These are phyloP conservation scores for Aeoliscus strigatus DNA, from an alignment of 2,797 vertebrate species.

Conservation along the genomic window DNA sequence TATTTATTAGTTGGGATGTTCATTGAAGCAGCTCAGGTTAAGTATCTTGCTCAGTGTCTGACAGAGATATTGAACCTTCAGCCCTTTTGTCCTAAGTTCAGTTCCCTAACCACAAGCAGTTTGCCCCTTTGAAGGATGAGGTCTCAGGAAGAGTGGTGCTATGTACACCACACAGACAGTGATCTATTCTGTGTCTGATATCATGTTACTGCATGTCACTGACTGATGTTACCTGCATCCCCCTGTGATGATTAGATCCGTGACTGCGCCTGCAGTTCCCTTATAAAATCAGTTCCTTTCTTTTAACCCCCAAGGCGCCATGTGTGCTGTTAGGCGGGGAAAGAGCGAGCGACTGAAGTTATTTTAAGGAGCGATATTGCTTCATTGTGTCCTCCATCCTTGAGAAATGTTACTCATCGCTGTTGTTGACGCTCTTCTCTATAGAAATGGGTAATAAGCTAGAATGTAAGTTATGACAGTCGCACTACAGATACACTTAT, in stretches of 20 bases:
- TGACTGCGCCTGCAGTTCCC: constrained; percentile 66
- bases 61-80: constrained; percentile 75
- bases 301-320: constrained; percentile 52
- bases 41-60: constrained; percentile 75
- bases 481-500: constrained; percentile 54
- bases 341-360: constrained; percentile 41
- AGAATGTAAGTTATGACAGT: constrained; percentile 62
- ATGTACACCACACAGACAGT: constrained; percentile 69
- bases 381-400: constrained; percentile 45
- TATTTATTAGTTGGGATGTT: constrained; percentile 78
- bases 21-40: constrained; percentile 76
- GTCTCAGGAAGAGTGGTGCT: constrained; percentile 68
- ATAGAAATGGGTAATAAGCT: constrained; percentile 59
- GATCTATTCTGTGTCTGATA: constrained; percentile 73
- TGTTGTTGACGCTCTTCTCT: constrained; percentile 55
- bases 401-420: constrained; percentile 69
- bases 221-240: constrained; percentile 73
- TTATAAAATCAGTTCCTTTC: constrained; percentile 69
- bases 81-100: constrained; percentile 77
- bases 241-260: constrained; percentile 71
- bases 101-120: constrained; percentile 78
- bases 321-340: constrained; percentile 17
- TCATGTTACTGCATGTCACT: constrained; percentile 76
- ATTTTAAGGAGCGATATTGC: constrained; percentile 62
- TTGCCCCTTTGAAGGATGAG: constrained; percentile 75